Conservation (phyloP, 2,797 vertebrate genomes). For the Myotis planiceps region DNA sequence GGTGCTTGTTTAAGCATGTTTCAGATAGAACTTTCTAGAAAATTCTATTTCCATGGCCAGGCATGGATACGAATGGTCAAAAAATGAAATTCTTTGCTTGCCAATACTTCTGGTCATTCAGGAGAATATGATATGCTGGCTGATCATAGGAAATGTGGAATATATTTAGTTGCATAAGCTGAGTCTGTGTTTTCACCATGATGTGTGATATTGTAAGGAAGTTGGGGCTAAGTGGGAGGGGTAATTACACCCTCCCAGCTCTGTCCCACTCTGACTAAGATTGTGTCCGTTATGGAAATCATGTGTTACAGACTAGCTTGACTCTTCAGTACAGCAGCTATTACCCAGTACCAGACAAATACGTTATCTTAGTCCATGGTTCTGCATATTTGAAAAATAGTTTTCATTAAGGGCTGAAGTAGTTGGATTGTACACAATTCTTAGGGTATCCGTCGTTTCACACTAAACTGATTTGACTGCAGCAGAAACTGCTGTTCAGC, state of each 20-base stretch:
- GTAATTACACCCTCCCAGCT: not conserved
- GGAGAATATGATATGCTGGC: slow-evolving; percentile 13
- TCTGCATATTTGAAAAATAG: not conserved
- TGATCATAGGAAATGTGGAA: slow-evolving; percentile 54
- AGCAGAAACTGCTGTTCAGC: slow-evolving; percentile 50
- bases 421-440: not conserved
- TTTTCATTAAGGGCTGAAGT: not conserved
- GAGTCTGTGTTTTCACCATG: slow-evolving; percentile 50
- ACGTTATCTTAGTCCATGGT: not conserved
- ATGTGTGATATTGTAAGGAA: slow-evolving; percentile 52
- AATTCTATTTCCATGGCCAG: slow-evolving; percentile 9
- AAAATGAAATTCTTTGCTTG: slow-evolving; percentile 56
- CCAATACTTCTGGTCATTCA: slow-evolving; percentile 52
- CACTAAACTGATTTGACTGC: slow-evolving; percentile 24
- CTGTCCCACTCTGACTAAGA: not conserved
- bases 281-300: slow-evolving; percentile 44
- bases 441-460: slow-evolving; percentile 14
- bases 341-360: slow-evolving; percentile 34
- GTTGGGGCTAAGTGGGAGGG: slow-evolving; percentile 53
- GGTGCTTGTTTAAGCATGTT: slow-evolving; percentile 22
- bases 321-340: slow-evolving; percentile 41
- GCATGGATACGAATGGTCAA: slow-evolving; percentile 24
- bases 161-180: slow-evolving; percentile 31
- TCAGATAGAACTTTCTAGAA: slow-evolving; percentile 48
- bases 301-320: not conserved